Base-by-base conservation (phyloP, 2,113 vertebrate species). In the Notiomystis cincta region DNA sequence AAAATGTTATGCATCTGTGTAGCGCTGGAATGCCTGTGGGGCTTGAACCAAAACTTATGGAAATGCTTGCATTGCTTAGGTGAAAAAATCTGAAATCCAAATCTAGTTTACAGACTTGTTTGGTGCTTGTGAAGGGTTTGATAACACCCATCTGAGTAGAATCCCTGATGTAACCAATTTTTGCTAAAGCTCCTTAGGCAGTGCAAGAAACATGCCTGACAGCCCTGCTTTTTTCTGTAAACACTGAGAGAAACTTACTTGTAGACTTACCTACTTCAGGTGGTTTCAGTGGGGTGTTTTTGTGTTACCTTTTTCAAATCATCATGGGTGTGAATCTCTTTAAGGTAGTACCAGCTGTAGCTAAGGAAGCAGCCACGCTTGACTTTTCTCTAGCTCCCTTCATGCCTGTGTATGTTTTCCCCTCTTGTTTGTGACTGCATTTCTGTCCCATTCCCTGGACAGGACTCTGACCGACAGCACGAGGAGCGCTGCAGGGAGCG, bases 401-500 rank as follows among this genome's bases (percentile, higher is more conserved):
- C 3, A 7, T 57, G 48, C 42, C 28, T 42, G 53, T 42, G 13
- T 37, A 0, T 33, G 7, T 61, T 75, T 76, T n/a, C 15, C 14
- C 6, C 30, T 84, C 78, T 40, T 30, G n/a, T 71, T 50, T 83
- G 13, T 96, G 78, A 96, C 19, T 54, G n/a, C 3, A 1, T 82
- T 33, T 70, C 67, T 67, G 11, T 78, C 51, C 28, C 54, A 56
- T 93, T 76, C 62, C n/a, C 95, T 97, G 97, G 95, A 84, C 89
- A 97, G 97, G 65, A 97, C 57, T 92, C 97, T 50, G 97, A 96
- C 42, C 82, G 96, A n/a, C 97, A 83, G 78, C 95, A 97, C 18
- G 97, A 98, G 42, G 98, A 98, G 8, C 94, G 61, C 79, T 95
- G 84, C 4, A 97, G 96, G 96, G 98, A 99, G 70, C 98, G 98